Evolutionary conservation across 2,888 invertebrate species (phyloP).

Genomic region (Pantelozetes paolii): DNA sequence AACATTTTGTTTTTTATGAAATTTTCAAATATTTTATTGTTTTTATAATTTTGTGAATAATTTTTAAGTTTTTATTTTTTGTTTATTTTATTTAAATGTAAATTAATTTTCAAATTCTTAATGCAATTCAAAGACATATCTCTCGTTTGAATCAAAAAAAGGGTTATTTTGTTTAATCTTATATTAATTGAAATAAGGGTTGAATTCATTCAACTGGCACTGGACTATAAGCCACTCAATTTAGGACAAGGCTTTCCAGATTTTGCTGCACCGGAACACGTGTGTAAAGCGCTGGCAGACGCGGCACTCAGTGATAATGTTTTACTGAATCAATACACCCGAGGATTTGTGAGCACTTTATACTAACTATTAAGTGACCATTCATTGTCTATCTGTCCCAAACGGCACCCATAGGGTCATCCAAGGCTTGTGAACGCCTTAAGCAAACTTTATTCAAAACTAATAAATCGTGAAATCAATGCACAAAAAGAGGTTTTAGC

Average conservation of each 20-base stretch:
- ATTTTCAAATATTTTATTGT: too few species aligned
- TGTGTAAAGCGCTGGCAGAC: conserved; percentile 69
- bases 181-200: conserved; percentile 60
- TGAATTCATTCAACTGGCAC: conserved; percentile 77
- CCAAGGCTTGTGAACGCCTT: conserved; percentile 79
- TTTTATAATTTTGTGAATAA: too few species aligned
- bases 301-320: conserved; percentile 66
- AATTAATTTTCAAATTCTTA: too few species aligned
- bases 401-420: conserved; percentile 67
- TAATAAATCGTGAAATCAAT: conserved; percentile 72
- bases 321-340: conserved; percentile 82
- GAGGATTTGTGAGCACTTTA: conserved; percentile 74
- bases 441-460: conserved; percentile 74
- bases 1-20: too few species aligned
- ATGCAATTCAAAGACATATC: too few species aligned
- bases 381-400: conserved; percentile 19
- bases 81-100: too few species aligned
- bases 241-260: conserved; percentile 95
- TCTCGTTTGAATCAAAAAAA: too few species aligned
- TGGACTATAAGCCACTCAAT: conserved; percentile 80
- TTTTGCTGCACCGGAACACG: conserved; percentile 76
- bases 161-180: too few species aligned
- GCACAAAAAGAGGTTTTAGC: conserved; percentile 79
- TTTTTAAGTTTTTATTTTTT: too few species aligned
- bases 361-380: too few species aligned